Evolutionary conservation across 2,797 vertebrate genomes (phyloP), one percentile per base, ranked within the genome.

Genomic region (Triplophysa bombifrons): DNA sequence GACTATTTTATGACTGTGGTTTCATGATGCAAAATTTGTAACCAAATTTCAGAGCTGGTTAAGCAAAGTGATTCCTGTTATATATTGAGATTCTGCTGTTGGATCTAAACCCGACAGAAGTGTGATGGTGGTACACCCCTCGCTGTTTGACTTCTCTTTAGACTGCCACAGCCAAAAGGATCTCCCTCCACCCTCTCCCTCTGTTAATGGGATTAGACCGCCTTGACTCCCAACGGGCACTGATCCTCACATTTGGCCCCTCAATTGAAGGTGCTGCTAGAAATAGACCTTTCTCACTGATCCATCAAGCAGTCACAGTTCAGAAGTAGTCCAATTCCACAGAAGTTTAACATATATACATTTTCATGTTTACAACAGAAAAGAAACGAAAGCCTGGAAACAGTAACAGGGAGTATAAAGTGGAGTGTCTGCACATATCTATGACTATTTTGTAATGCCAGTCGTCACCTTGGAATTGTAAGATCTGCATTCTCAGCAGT

Each of bases 191-290:
- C 87, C 84, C 78, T 64, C 68, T 69, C 90, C 91, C 91, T 88
- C 76, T 12, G 71, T 80, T 94, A 95, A 95, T 93, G 91, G 92
- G 94, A 95, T 96, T 95, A 95, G 90, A 90, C 86, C 88, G 87
- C 83, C 89, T 93, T 90, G 86, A 91, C 92, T 90, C 86, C 63
- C 90, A 90, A 91, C 89, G 91, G 88, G 87, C 90, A 50, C 90
- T 91, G 92, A 72, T 84, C 73, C 78, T 80, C 91, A 89, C 77
- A 87, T 91, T 91, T 89, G 90, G 91, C 84, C 87, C 88, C 87
- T 92, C 91, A 94, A 93, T 91, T 90, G 88, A 85, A 88, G 75
- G 0, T 74, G 78, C 83, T 83, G 88, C 88, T 63, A 72, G 51
- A 92, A 90, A 86, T 88, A 74, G 85, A 34, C 76, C 46, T 80